Conservation (phyloP, 2,797 vertebrate genomes). For the Carduelis carduelis region DNA sequence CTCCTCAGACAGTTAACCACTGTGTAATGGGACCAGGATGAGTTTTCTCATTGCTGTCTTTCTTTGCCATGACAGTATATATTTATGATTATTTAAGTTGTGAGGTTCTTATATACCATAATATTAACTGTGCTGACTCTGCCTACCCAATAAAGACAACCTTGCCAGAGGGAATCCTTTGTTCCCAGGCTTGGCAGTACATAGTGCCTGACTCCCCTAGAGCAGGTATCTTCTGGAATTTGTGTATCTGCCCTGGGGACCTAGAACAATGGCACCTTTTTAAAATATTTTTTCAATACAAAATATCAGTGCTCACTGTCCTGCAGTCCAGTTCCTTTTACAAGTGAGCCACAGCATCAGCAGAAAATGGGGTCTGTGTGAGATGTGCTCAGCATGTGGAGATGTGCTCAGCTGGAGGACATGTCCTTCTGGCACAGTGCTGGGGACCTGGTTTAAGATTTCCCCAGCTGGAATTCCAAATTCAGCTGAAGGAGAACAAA, state of each 20-base stretch:
- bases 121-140: background rate
- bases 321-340: background rate
- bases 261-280: background rate
- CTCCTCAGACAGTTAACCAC: background rate
- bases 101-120: background rate
- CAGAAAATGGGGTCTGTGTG: background rate
- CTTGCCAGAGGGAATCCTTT: background rate
- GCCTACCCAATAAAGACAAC: background rate
- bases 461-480: background rate
- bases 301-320: background rate
- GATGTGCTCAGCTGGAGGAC: background rate
- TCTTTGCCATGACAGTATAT: background rate
- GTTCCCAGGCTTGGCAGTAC: background rate
- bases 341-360: background rate
- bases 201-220: background rate
- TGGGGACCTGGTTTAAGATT: background rate
- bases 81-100: background rate
- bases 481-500: background rate
- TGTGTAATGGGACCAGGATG: background rate
- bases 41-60: background rate
- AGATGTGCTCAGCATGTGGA: accelerated
- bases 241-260: background rate
- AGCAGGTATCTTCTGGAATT: background rate
- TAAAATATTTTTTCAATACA: background rate
- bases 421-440: background rate